These are phyloP conservation scores for Dicrostonyx torquatus DNA, from an alignment of 2,797 vertebrate species.

Conservation along the genomic window DNA sequence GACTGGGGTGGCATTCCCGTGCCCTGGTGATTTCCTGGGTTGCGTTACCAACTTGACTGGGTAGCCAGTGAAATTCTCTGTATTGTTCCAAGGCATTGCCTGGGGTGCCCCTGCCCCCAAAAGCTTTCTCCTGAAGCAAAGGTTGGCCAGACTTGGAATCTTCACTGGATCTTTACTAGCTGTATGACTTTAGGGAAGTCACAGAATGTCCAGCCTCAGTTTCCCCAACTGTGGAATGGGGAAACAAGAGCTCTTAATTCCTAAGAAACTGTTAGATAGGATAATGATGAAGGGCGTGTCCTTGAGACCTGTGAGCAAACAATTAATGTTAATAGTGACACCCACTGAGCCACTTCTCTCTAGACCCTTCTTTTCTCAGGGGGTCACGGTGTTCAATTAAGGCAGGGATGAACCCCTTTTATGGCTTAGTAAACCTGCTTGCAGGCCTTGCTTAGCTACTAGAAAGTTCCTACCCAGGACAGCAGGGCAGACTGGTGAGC, in stretches of 20 bases:
- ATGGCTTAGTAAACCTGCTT: background rate
- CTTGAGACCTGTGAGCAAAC: background rate
- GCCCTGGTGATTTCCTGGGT: background rate
- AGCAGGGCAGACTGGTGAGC: background rate
- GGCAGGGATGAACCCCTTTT: background rate
- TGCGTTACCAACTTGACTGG: conserved; percentile 8
- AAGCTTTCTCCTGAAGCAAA: background rate
- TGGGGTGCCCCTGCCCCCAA: background rate
- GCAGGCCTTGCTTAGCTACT: background rate
- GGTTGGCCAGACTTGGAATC: background rate
- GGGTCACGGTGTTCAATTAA: background rate
- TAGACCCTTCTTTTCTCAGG: background rate
- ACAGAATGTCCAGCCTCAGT: background rate
- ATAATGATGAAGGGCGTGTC: background rate
- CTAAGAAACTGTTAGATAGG: background rate
- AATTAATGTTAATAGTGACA: too few species aligned
- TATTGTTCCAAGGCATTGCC: background rate
- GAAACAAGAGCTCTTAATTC: background rate
- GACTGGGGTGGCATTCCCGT: background rate
- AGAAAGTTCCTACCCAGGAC: background rate
- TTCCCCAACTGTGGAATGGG: conserved; percentile 30
- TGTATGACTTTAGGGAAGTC: background rate
- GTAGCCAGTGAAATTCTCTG: background rate
- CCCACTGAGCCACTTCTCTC: background rate
- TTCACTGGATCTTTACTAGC: background rate